A percentile compares a stretch with the other conserved stretches of the same genome.
phyloP scores from a whole-genome alignment of 2,888 invertebrate species.

The Meiosimyza decipiens region DNA sequence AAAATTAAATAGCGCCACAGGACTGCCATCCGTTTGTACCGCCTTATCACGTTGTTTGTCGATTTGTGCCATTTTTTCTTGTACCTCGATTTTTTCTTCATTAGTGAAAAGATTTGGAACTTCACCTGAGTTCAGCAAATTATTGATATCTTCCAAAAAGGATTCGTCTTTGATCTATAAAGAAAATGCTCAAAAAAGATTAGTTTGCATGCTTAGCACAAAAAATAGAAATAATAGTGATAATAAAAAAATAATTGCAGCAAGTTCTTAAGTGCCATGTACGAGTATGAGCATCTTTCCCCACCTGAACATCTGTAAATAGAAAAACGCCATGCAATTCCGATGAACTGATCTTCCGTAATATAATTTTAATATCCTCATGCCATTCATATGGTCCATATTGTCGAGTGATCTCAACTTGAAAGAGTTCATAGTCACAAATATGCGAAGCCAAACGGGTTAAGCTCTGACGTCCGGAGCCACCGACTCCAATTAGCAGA shows the following conservation, averaged over 20 bases:
- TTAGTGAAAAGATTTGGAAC: constrained; percentile 88
- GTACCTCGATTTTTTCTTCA: constrained; percentile 90
- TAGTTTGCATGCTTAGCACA: too few relatives aligned
- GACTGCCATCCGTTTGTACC: constrained; percentile 91
- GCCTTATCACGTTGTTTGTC: constrained; percentile 90
- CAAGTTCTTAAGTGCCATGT: too few relatives aligned
- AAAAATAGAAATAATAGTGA: too few relatives aligned
- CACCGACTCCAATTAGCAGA: constrained; percentile 90
- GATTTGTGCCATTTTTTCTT: constrained; percentile 91
- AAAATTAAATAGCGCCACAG: constrained; percentile 89
- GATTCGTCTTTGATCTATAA: constrained; percentile 90
- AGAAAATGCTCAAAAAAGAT: neutral
- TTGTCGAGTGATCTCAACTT: constrained; percentile 91
- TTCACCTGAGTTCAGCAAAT: constrained; percentile 92
- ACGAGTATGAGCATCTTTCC: constrained; percentile 9
- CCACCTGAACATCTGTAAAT: constrained; percentile 89
- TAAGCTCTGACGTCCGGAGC: constrained; percentile 92
- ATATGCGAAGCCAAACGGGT: constrained; percentile 92
- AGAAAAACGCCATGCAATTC: constrained; percentile 91
- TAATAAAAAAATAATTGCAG: too few relatives aligned
- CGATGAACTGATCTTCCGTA: constrained; percentile 83
- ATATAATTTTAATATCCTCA: constrained; percentile 87
- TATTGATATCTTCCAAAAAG: constrained; percentile 92
- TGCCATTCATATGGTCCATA: constrained; percentile 90
- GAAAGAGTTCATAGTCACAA: constrained; percentile 90